These are phyloP conservation scores for Drosophila subobscura DNA, from an alignment of 1,140 invertebrate species.

Conservation along the genomic window DNA sequence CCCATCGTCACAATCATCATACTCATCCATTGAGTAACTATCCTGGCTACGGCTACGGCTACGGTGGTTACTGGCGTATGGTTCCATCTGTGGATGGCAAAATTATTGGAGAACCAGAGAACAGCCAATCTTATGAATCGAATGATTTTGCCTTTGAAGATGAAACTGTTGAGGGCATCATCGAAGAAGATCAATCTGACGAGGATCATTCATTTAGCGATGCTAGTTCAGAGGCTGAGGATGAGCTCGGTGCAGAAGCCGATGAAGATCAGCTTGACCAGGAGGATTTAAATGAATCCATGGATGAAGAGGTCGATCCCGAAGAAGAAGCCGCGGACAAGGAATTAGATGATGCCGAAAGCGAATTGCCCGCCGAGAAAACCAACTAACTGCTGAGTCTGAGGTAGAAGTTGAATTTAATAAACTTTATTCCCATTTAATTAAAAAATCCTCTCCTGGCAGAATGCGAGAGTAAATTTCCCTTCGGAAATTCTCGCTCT, in stretches of 20 bases:
- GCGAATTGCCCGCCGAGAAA: conserved; percentile 4
- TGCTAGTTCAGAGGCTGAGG: conserved; percentile 9
- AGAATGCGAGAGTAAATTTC: no score
- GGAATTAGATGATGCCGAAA: conserved; percentile 17
- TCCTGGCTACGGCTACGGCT: conserved; percentile 9
- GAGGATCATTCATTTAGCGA: background rate
- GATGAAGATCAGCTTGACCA: conserved; percentile 6
- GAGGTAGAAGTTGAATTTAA: no score
- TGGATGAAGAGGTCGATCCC: conserved; percentile 12
- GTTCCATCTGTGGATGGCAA: conserved; percentile 4
- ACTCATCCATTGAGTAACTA: conserved; percentile 1
- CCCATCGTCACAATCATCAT: background rate
- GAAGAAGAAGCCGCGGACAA: conserved; percentile 20
- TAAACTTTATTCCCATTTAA: no score
- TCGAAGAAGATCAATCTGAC: conserved; percentile 3
- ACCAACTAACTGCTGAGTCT: background rate
- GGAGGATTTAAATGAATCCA: background rate
- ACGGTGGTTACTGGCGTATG: conserved; percentile 18
- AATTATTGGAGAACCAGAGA: conserved; percentile 6
- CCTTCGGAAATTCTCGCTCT: no score
- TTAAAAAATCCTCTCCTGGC: no score
- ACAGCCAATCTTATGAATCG: background rate
- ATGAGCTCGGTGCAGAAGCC: conserved; percentile 2
- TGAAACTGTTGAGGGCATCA: conserved; percentile 14
- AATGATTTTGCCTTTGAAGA: conserved; percentile 15